Evolutionary conservation across 2,888 invertebrate genomes (phyloP).

Genomic region (Pharmacophagus antenor): DNA sequence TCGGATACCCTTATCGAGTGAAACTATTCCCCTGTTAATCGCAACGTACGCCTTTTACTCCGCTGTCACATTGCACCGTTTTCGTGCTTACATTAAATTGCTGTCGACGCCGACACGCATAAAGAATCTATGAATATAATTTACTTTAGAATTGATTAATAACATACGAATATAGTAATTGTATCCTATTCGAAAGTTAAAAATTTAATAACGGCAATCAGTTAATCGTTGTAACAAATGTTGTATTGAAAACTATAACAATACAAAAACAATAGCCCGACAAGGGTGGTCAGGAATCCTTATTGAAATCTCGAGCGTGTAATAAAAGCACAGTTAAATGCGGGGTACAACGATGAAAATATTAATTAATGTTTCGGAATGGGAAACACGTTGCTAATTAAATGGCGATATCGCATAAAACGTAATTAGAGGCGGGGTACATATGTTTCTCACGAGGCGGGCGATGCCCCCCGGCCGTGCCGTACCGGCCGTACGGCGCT

Average conservation of each 20-base stretch:
- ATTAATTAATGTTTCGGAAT: conserved; percentile 80
- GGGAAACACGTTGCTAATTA: conserved; percentile 80
- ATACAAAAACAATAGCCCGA: conserved; percentile 55
- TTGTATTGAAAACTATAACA: conserved; percentile 13
- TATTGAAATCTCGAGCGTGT: conserved; percentile 78
- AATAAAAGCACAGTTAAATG: conserved; percentile 80
- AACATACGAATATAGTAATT: background rate
- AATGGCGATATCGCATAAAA: conserved; percentile 80
- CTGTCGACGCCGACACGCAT: background rate
- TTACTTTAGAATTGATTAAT: no score
- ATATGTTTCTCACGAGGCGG: conserved; percentile 74
- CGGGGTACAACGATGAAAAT: conserved; percentile 78
- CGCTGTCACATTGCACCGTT: background rate
- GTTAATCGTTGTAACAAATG: conserved; percentile 3
- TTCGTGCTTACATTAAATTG: background rate
- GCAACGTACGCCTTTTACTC: conserved; percentile 1
- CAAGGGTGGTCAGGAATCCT: conserved; percentile 78
- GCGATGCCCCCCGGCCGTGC: conserved; percentile 47
- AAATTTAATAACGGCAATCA: conserved; percentile 2
- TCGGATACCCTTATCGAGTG: conserved; percentile 63
- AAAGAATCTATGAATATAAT: no score
- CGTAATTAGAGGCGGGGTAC: conserved; percentile 77
- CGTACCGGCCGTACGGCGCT: conserved; percentile 36
- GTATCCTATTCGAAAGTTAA: background rate
- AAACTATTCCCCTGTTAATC: conserved; percentile 44